Base-by-base conservation (phyloP, 2,113 vertebrate genomes). In the Odontophorus gujanensis region DNA sequence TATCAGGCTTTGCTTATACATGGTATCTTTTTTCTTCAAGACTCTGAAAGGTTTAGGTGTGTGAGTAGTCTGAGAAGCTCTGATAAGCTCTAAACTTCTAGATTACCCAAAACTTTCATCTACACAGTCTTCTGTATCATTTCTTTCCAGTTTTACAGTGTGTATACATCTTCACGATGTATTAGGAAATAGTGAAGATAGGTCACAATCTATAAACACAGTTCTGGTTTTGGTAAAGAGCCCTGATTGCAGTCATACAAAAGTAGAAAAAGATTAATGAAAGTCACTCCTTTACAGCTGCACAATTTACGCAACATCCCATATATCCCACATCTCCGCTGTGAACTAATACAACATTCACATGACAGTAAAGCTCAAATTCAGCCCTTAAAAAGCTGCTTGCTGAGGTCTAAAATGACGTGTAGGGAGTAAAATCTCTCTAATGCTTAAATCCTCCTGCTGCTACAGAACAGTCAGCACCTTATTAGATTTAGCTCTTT, bases 371-470 rank as follows among this genome's bases (percentile, higher is more conserved):
- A 67, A 90, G 72, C 74, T 80, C 87, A 92, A 57, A 94, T 83
- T 94, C 88, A 96, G 85, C 32, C 87, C 80, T 90, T 75, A 75
- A 93, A 95, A 97, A 90, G 61, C 84, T 87, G 43, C 87, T 96
- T 90, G 76, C 74, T 94, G 86, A 96, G 65, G 81, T 62, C 61
- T 87, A 57, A 87, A 85, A 79, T 95, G 83, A 92, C 90, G 87
- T 76, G 47, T 12, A 57, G 66, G 30, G n/a, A 95, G 58, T 91
- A 81, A 90, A 95, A 88, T 42, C 77, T 91, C 81, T 59, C 58
- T 92, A 92, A 91, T 85, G 55, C 86, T 74, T 86, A 82, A 73
- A 72, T 92, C 87, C 84, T 94, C 84, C 87, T 94, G 69, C 66
- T 94, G 82, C 94, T 96, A 95, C 74, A n/a, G 79, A 96, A 89